These are phyloP conservation scores for Plagodis pulveraria DNA, from an alignment of 2,888 invertebrate species.

Conservation along the genomic window DNA sequence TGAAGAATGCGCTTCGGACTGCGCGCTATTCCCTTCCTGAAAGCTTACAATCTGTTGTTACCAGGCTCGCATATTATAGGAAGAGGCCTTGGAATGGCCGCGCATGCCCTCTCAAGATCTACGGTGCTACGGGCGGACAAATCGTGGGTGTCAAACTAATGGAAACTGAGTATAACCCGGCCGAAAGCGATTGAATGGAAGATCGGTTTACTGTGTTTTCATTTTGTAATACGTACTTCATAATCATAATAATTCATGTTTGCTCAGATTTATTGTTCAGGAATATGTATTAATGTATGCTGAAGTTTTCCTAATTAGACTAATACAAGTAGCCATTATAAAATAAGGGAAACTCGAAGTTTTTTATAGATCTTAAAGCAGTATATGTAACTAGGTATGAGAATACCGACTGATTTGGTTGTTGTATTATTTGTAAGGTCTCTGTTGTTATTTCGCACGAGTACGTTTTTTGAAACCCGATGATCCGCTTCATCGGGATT, in stretches of 20 bases:
- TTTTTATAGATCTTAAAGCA: too few relatives aligned
- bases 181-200: slow-evolving; percentile 61
- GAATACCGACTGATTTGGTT: too few relatives aligned
- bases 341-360: too few relatives aligned
- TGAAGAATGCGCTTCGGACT: slow-evolving; percentile 50
- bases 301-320: too few relatives aligned
- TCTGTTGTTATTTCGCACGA: too few relatives aligned
- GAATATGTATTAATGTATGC: background rate
- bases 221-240: slow-evolving; percentile 10
- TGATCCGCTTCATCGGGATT: too few relatives aligned
- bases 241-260: slow-evolving; percentile 7
- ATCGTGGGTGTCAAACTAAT: slow-evolving; percentile 67
- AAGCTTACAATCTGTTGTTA: slow-evolving; percentile 87
- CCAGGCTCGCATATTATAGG: slow-evolving; percentile 76
- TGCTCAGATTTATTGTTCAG: slow-evolving; percentile 21
- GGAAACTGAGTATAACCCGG: slow-evolving; percentile 70
- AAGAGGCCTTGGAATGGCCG: slow-evolving; percentile 47
- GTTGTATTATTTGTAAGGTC: too few relatives aligned
- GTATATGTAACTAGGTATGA: too few relatives aligned
- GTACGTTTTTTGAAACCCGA: too few relatives aligned
- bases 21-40: slow-evolving; percentile 85
- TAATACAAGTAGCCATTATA: too few relatives aligned
- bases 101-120: slow-evolving; percentile 59
- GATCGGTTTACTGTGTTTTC: slow-evolving; percentile 33
- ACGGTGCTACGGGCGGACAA: slow-evolving; percentile 70